A percentile compares a stretch with the other conserved stretches of the same genome.
phyloP scores from a whole-genome alignment of 2,113 vertebrate species.

The Phalacrocorax pelagicus region DNA sequence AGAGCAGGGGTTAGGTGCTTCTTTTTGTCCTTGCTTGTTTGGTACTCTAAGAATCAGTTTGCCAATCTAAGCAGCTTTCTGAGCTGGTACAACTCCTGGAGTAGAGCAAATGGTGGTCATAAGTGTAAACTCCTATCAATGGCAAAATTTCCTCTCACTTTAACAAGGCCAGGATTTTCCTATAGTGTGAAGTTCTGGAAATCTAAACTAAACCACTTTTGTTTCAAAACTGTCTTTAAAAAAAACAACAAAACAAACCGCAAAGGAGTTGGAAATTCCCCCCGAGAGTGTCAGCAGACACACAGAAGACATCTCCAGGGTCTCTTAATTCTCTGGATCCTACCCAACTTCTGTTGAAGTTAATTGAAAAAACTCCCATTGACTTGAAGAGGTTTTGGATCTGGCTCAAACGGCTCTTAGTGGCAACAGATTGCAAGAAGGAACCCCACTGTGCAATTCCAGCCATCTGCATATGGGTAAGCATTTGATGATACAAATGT shows the following conservation, averaged over 20 bases:
- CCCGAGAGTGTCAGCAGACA: background rate
- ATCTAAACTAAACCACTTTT: background rate
- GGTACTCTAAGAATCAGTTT: background rate
- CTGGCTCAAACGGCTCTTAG: background rate
- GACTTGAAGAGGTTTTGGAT: conserved; percentile 41
- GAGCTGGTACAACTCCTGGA: background rate
- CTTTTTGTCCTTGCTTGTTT: background rate
- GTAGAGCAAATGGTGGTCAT: background rate
- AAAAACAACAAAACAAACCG: background rate
- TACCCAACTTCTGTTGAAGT: background rate
- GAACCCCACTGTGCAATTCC: conserved; percentile 6
- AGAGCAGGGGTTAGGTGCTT: background rate
- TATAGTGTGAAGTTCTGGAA: background rate
- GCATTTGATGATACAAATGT: background rate
- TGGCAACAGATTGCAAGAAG: conserved; percentile 29
- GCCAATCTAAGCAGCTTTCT: background rate
- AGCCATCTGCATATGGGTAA: conserved; percentile 35
- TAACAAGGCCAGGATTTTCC: background rate
- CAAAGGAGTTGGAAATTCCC: background rate
- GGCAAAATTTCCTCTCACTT: background rate
- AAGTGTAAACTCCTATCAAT: background rate
- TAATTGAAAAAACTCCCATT: conserved; percentile 42
- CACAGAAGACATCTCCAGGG: background rate
- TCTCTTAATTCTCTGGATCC: conserved; percentile 17
- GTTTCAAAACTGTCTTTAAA: background rate